A percentile compares a stretch with the other conserved stretches of the same genome.
phyloP scores from a whole-genome alignment of 2,888 invertebrate species.

The Tenodera sinensis region DNA sequence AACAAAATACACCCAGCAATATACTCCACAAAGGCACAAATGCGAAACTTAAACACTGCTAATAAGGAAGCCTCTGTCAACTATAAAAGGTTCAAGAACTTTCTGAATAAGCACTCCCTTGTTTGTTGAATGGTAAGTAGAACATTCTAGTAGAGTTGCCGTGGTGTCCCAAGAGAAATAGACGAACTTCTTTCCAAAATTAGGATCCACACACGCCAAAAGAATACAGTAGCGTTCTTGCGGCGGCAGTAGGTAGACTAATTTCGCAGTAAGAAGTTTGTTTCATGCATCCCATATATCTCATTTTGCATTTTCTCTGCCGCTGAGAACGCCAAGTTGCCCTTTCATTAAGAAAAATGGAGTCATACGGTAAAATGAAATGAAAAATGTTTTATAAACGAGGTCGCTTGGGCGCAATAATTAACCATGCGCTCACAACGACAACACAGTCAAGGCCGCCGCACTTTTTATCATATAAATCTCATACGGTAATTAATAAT shows the following conservation, averaged over 20 bases:
- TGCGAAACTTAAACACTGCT: too few relatives aligned
- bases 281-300: neutral
- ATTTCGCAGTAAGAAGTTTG: neutral
- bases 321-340: neutral
- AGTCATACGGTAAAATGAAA: constrained; percentile 9
- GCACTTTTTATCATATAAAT: neutral
- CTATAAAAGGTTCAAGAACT: too few relatives aligned
- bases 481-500: neutral
- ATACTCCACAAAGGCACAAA: too few relatives aligned
- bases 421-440: neutral
- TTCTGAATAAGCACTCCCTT: too few relatives aligned
- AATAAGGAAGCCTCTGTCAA: too few relatives aligned
- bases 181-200: too few relatives aligned
- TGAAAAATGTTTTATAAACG: constrained; percentile 9
- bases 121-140: too few relatives aligned
- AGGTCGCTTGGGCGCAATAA: neutral
- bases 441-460: neutral
- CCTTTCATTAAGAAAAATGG: constrained; percentile 14
- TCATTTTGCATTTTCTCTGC: neutral
- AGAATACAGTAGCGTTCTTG: neutral
- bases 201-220: neutral
- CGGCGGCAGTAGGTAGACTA: too few relatives aligned
- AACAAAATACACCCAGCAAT: too few relatives aligned
- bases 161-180: too few relatives aligned
- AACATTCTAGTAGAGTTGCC: too few relatives aligned